These are phyloP conservation scores for Drosophila littoralis DNA, from an alignment of 1,140 invertebrate genomes.

Conservation along the genomic window DNA sequence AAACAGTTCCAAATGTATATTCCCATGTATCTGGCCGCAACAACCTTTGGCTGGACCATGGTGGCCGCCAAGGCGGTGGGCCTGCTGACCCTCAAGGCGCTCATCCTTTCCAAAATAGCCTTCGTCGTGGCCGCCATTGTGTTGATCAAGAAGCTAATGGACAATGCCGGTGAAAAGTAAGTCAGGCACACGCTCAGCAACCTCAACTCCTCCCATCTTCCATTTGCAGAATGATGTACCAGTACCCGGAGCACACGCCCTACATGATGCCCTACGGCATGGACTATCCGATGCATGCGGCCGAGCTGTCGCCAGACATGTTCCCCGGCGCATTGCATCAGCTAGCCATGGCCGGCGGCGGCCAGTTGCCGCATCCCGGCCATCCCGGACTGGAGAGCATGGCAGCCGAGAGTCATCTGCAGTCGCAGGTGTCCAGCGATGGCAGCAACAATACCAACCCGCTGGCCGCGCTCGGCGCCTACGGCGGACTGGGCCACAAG, in stretches of 20 bases:
- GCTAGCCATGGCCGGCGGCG: constrained; percentile 57
- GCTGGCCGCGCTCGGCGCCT: constrained; percentile 69
- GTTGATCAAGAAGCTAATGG: constrained; percentile 86
- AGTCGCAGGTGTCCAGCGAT: constrained; percentile 68
- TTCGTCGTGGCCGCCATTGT: constrained; percentile 86
- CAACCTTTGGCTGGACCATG: constrained; percentile 86
- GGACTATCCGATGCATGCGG: constrained; percentile 74
- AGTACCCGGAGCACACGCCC: constrained; percentile 79
- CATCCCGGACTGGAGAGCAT: constrained; percentile 75
- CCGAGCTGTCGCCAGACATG: constrained; percentile 66
- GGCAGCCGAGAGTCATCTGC: constrained; percentile 71
- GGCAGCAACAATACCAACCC: constrained; percentile 77
- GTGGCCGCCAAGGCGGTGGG: constrained; percentile 86
- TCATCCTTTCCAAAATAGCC: constrained; percentile 87
- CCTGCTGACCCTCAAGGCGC: constrained; percentile 87
- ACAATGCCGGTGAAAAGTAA: constrained; percentile 83
- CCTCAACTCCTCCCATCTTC: too few species aligned
- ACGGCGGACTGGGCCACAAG: constrained; percentile 68
- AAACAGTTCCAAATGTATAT: constrained; percentile 87
- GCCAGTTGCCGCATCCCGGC: constrained; percentile 62
- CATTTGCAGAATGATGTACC: constrained; percentile 73
- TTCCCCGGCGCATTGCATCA: constrained; percentile 61
- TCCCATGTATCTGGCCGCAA: constrained; percentile 87
- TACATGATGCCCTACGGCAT: constrained; percentile 83
- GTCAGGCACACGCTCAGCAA: neutral